phyloP scores from a whole-genome alignment of 2,888 invertebrate genomes.

The Drosophila stalkeri region DNA sequence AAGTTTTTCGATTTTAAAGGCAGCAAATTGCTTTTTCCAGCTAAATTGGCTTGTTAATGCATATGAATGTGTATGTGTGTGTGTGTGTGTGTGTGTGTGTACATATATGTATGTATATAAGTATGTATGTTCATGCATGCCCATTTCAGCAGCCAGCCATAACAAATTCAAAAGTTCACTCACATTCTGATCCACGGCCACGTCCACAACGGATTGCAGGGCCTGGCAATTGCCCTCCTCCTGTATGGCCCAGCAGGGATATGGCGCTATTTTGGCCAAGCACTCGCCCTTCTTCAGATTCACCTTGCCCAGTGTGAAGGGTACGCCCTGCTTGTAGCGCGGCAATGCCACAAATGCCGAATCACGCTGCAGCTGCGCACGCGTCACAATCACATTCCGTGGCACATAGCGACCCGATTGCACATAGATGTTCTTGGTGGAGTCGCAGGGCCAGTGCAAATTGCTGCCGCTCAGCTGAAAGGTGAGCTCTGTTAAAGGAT shows the following conservation, averaged over 20 bases:
- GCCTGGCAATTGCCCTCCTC: constrained; percentile 90
- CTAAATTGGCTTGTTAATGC: constrained; percentile 5
- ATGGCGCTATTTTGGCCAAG: constrained; percentile 87
- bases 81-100: neutral
- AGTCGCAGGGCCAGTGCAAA: constrained; percentile 87
- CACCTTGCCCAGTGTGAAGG: constrained; percentile 87
- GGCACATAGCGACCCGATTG: constrained; percentile 87
- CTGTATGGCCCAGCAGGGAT: constrained; percentile 89
- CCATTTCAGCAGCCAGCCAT: neutral
- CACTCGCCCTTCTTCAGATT: constrained; percentile 86
- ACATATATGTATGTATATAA: neutral
- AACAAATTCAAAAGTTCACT: constrained; percentile 58
- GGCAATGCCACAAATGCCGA: constrained; percentile 87
- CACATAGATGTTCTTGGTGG: constrained; percentile 87
- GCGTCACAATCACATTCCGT: constrained; percentile 88
- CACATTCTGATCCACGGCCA: constrained; percentile 87
- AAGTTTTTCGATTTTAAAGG: constrained; percentile 29
- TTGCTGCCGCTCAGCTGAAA: constrained; percentile 84
- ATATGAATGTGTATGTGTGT: neutral
- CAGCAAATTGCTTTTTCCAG: constrained; percentile 48
- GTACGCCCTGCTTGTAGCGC: constrained; percentile 87
- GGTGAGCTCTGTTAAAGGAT: constrained; percentile 77
- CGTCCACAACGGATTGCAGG: constrained; percentile 89
- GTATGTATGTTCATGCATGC: neutral
- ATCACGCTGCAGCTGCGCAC: constrained; percentile 87